Conservation (phyloP, 2,113 vertebrate species). For the Phoxinus phoxinus region DNA sequence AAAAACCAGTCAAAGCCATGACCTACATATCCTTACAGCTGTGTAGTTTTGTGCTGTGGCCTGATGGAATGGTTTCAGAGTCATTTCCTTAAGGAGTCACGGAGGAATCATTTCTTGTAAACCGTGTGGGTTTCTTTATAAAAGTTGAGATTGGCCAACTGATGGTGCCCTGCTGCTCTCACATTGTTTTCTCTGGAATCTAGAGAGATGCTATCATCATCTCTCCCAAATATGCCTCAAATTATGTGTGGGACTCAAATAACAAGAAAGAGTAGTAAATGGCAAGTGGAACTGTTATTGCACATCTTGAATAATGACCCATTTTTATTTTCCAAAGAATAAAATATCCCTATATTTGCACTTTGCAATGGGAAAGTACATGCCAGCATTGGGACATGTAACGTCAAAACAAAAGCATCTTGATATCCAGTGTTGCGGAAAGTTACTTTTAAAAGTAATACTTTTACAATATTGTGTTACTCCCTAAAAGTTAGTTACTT, state of each 20-base stretch:
- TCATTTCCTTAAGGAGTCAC: constrained; percentile 20
- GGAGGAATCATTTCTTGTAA: constrained; percentile 37
- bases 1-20: background rate
- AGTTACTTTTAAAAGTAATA: too few species aligned
- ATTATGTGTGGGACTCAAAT: constrained; percentile 5
- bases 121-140: constrained; percentile 16
- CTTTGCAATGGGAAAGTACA: background rate
- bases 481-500: too few species aligned
- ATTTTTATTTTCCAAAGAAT: background rate
- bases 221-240: constrained; percentile 4
- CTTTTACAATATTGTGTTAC: too few species aligned
- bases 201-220: background rate
- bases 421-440: background rate
- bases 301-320: background rate
- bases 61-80: constrained; percentile 2
- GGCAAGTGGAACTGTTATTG: background rate
- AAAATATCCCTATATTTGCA: background rate
- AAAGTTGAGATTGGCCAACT: background rate
- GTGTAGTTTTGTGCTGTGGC: background rate
- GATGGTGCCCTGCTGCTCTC: constrained; percentile 19
- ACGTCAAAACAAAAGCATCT: background rate
- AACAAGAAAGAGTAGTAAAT: background rate
- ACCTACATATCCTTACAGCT: constrained; percentile 24
- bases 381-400: background rate
- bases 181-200: constrained; percentile 4